Base-by-base conservation (phyloP, 2,797 vertebrate species). In the Macrochelys suwanniensis region DNA sequence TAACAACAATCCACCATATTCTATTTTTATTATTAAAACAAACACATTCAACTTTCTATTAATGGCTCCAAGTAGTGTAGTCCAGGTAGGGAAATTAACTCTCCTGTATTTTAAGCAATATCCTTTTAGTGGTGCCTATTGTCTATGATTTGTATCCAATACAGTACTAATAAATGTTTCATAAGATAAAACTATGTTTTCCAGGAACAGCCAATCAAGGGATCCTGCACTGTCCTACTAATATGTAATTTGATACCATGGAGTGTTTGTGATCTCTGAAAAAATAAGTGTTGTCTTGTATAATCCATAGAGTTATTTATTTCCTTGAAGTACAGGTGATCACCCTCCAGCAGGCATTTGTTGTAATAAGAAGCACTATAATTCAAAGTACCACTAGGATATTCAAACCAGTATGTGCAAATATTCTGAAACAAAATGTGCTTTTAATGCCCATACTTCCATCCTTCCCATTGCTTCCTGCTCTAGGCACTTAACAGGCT, bases 401-500 rank as follows among this genome's bases (percentile, higher is more conserved):
- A 85, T 88, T 86, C 8, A 80, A 78, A 94, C 92, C 80, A 74
- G 68, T 6, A 19, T 59, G 57, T 85, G 89, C 57, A 92, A 92
- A 84, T 95, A 89, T 74, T 94, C 93, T 94, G 92, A 80, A 19
- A 12, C 16, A 56, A 83, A 83, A 80, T 76, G 26, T n/a, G 2
- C 80, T 93, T 93, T 59, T 87, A 80, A 84, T 88, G 89, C 82
- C 87, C 47, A 12, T 82, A 53, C 90, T 94, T 86, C 71, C 83
- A 37, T 84, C 93, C 42, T 95, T 89, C 91, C 93, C 81, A 96
- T 85, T 96, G 77, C 89, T 96, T 94, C 87, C 49, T 37, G 83
- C 93, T 87, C 90, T 95, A 71, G 90, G 90, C 90, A 78, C 91
- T 96, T 97, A 94, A 95, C 95, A 95, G 77, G 90, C 87, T 96